These are phyloP conservation scores for Mayetiola destructor DNA, from an alignment of 2,888 invertebrate species.

Conservation along the genomic window DNA sequence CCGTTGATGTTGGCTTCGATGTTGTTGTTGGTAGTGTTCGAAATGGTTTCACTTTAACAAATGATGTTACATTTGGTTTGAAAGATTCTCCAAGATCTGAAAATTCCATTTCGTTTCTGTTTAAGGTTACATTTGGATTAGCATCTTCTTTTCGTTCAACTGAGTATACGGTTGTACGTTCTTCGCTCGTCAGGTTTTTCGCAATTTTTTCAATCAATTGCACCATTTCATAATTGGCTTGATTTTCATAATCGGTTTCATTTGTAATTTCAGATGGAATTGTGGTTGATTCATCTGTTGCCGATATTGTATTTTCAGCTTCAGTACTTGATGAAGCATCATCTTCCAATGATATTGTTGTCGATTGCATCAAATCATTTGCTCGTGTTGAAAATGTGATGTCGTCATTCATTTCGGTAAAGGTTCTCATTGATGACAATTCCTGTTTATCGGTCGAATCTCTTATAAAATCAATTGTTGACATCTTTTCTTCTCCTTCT, in stretches of 20 bases:
- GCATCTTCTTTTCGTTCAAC: slow-evolving; percentile 14
- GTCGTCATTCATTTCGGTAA: background rate
- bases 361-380: background rate
- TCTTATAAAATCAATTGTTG: background rate
- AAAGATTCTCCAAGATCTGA: slow-evolving; percentile 27
- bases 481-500: background rate
- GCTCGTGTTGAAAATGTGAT: background rate
- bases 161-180: background rate
- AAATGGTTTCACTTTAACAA: background rate
- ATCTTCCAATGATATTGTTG: background rate
- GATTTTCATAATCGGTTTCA: background rate
- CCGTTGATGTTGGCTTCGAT: background rate
- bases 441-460: background rate
- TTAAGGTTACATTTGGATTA: background rate
- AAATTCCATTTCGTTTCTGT: slow-evolving; percentile 14
- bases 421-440: background rate
- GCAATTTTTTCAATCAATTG: slow-evolving; percentile 1
- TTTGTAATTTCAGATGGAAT: background rate
- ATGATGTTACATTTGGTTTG: background rate
- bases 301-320: background rate
- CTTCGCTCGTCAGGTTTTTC: background rate
- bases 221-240: background rate
- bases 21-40: background rate
- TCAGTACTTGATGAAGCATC: background rate
- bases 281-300: background rate